Percentiles rank a stretch among this genome's conserved stretches.
Evolutionary conservation across 2,797 vertebrate species (phyloP).

Genomic region (Trachops cirrhosus): DNA sequence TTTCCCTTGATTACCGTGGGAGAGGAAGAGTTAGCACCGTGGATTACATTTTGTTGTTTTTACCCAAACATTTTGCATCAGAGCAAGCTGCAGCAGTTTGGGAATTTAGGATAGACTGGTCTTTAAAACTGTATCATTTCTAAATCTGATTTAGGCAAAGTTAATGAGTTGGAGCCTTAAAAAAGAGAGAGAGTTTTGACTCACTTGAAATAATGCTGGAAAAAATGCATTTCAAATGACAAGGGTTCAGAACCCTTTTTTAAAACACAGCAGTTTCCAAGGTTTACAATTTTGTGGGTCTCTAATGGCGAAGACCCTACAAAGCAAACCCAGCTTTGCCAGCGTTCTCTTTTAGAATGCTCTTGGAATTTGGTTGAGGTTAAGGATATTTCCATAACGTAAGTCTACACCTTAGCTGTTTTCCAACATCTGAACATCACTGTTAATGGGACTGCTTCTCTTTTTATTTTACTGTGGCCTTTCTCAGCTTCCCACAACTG

Average conservation of each 20-base stretch:
- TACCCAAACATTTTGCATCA: background rate
- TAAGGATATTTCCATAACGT: slow-evolving; percentile 66
- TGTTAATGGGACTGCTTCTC: slow-evolving; percentile 24
- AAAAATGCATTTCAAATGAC: slow-evolving; percentile 71
- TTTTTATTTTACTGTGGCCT: slow-evolving; percentile 63
- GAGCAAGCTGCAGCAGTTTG: background rate
- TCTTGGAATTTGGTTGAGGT: slow-evolving; percentile 55
- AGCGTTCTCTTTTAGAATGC: background rate
- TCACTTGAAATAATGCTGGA: slow-evolving; percentile 64
- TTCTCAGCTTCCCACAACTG: slow-evolving; percentile 57
- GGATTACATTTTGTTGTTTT: background rate
- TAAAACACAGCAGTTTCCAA: slow-evolving; percentile 68
- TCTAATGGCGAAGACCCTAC: slow-evolving; percentile 62
- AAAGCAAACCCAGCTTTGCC: slow-evolving; percentile 41
- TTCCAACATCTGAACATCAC: slow-evolving; percentile 66
- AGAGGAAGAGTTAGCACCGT: background rate
- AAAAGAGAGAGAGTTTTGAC: slow-evolving; percentile 12
- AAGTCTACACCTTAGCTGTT: slow-evolving; percentile 62
- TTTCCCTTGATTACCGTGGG: background rate
- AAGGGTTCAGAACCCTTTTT: slow-evolving; percentile 51
- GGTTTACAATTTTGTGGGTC: slow-evolving; percentile 73
- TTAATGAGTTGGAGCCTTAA: background rate
- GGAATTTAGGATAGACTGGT: slow-evolving; percentile 4
- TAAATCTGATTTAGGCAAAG: slow-evolving; percentile 52
- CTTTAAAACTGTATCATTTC: background rate